Percentiles rank a stretch among this genome's conserved stretches.
Evolutionary conservation across 2,888 invertebrate species (phyloP).

Genomic region (Bombylius discolor): DNA sequence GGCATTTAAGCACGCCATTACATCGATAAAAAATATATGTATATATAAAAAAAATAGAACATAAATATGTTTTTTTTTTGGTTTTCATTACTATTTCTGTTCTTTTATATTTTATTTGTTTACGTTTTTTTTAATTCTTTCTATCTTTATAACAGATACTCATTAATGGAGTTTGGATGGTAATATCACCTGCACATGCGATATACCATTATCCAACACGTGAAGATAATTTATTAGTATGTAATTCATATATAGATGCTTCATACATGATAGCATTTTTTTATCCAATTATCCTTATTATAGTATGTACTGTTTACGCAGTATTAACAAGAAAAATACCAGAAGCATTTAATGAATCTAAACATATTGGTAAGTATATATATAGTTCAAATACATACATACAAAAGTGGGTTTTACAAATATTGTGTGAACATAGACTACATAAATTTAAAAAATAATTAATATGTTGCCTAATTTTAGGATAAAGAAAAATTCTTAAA

Average conservation of each 20-base stretch:
- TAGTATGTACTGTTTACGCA: constrained; percentile 92
- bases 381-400: not conserved
- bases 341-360: constrained; percentile 97
- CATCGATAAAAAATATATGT: no score
- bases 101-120: no score
- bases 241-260: constrained; percentile 82
- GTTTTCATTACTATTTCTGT: no score
- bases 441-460: not conserved
- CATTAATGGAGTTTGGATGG: constrained; percentile 85
- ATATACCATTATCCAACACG: constrained; percentile 83
- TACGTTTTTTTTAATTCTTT: no score
- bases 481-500: no score
- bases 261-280: constrained; percentile 90
- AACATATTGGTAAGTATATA: constrained; percentile 69
- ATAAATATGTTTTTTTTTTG: no score
- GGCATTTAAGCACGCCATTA: no score
- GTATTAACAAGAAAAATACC: constrained; percentile 92
- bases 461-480: no score
- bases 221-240: constrained; percentile 85
- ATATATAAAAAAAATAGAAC: no score
- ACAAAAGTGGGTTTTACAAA: not conserved
- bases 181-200: constrained; percentile 77
- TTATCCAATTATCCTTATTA: constrained; percentile 80
- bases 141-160: constrained; percentile 45
- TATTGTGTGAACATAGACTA: not conserved